Conservation (phyloP, 2,888 invertebrate genomes). For the Stenichneumon culpator region DNA sequence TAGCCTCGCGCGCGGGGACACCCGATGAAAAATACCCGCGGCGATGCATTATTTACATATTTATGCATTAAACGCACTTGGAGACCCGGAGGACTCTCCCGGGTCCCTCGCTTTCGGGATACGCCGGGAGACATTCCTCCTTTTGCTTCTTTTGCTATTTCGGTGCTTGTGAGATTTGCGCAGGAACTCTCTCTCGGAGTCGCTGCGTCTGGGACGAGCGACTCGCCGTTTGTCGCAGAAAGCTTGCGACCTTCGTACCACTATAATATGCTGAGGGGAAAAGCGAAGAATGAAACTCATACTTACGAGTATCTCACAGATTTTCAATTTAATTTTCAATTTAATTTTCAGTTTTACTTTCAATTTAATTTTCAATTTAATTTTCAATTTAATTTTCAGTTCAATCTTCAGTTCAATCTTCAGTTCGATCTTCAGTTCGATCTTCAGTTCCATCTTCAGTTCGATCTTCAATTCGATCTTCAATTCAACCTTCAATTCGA, state of each 20-base stretch:
- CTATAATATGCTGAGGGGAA: constrained; percentile 9
- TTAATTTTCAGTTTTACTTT: too few species aligned
- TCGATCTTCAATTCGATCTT: too few species aligned
- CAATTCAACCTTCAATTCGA: not conserved
- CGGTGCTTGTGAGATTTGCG: constrained; percentile 35
- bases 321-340: too few species aligned
- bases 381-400: too few species aligned
- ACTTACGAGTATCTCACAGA: too few species aligned
- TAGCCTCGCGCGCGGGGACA: constrained; percentile 67
- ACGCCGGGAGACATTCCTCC: constrained; percentile 68
- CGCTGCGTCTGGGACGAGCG: constrained; percentile 21
- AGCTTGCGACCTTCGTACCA: constrained; percentile 3
- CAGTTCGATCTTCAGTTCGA: too few species aligned
- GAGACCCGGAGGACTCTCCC: constrained; percentile 17
- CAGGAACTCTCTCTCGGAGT: constrained; percentile 22
- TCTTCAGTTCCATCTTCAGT: too few species aligned
- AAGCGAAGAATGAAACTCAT: not conserved
- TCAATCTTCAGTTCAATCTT: too few species aligned
- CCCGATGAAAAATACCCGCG: constrained; percentile 80
- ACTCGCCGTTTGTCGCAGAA: not conserved
- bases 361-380: too few species aligned
- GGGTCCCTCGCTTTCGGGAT: constrained; percentile 43
- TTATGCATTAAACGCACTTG: constrained; percentile 80
- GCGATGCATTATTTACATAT: constrained; percentile 82
- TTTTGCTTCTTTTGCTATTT: constrained; percentile 56